Base-by-base conservation (phyloP, 2,797 vertebrate genomes). In the Pseudomugil gertrudae region DNA sequence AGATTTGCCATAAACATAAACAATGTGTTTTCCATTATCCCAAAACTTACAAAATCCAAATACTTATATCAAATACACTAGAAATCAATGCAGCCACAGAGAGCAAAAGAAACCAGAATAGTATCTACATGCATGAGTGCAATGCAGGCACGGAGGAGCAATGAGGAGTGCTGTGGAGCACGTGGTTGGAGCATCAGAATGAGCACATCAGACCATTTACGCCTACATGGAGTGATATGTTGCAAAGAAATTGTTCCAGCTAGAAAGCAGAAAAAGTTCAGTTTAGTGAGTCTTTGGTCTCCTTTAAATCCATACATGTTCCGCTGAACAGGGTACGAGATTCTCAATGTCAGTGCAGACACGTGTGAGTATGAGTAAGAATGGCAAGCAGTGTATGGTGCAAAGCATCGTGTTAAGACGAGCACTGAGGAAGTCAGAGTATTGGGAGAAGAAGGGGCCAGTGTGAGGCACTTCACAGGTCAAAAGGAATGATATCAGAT, bases 151-250 rank as follows among this genome's bases (percentile, higher is more conserved):
- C n/a, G 65, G 52, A 69, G n/a, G n/a, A n/a, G n/a, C 23, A 67
- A 64, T 36, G 38, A 35, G 70, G 59, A 55, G 72, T 52, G 66
- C 78, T 84, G 56, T 32, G 40, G 60, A 78, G 81, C 75, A 77
- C 61, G 72, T 65, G 58, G 43, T 71, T 50, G 63, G 66, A 75
- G 81, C 78, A 81, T 74, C 63, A 65, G 74, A 40, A 29, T 43
- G 77, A 84, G 50, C 62, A 66, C 68, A 79, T 81, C 76, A 53
- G 79, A 80, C 68, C 73, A 72, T 76, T 85, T 75, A 79, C 78
- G 36, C 81, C 81, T 76, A 86, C 81, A 27, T 57, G 38, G 68
- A 78, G 66, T 15, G 51, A 81, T 61, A 73, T 54, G 11, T 57
- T 70, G 61, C 45, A 30, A 57, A 64, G 58, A 73, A 77, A 75